Base-by-base conservation (phyloP, 2,888 invertebrate species). In the Erebia aethiops region DNA sequence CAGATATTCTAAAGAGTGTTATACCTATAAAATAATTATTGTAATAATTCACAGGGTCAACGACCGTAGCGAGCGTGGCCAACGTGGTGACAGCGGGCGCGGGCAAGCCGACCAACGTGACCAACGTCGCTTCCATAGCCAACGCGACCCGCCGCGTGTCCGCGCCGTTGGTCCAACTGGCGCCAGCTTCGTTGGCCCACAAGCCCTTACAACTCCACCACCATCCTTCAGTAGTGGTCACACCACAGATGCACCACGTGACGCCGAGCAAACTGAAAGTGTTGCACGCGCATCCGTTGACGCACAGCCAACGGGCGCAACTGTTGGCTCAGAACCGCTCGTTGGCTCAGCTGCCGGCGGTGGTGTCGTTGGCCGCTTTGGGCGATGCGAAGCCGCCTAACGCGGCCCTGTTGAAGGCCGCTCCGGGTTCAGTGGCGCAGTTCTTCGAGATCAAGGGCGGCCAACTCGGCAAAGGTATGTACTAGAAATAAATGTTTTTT, bases 391-490 rank as follows among this genome's bases (percentile, higher is more conserved):
- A 77, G 67, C 85, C 64, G 64, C 81, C 51, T 68, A 75, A 21
- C 70, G 76, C 21, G 70, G 76, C 87, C 2, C 77, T 89, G 21
- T 76, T 91, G 1, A 91, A 91, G 69, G 84, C 89, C 3, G 80
- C 86, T 0, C 86, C 87, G 14, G 88, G 87, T 49, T 83, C 87
- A 1, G 87, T 91, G 18, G 84, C 92, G 49, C 92, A 92, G 75
- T 84, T 89, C 76, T 90, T 91, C 79, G 92, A 92, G 76, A 88
- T 92, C 76, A 91, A 91, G 75, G 81, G 87, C 74, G 89, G 88
- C 0, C 89, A 88, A 74, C 79, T 92, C 1, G 89, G 86, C 67
- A 89, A 89, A 57, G 91, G 62, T 62, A 2, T n/a, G 7, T 35
- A 7, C 35, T 35, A 7, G 35, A 35, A 35, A 35, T 35, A 35